phyloP scores from a whole-genome alignment of 2,888 invertebrate genomes.

The Zeuzera pyrina region DNA sequence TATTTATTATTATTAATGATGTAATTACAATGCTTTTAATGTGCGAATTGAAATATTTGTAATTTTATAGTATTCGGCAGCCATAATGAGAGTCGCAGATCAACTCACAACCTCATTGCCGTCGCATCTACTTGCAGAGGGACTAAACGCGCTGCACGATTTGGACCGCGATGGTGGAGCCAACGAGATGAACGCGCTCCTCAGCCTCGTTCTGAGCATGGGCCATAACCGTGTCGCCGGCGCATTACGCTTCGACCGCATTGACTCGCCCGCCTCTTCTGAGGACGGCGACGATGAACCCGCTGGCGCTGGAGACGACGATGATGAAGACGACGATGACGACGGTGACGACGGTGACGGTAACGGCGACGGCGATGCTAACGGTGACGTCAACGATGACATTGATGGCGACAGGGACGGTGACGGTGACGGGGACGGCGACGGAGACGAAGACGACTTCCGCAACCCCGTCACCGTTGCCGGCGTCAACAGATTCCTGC shows the following conservation, averaged over 20 bases:
- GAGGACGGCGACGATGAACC: slow-evolving; percentile 8
- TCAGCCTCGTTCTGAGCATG: slow-evolving; percentile 60
- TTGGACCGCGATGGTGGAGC: slow-evolving; percentile 48
- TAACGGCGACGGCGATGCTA: slow-evolving; percentile 3
- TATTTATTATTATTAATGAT: too few relatives aligned
- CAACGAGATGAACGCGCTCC: slow-evolving; percentile 64
- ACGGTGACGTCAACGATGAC: too few relatives aligned
- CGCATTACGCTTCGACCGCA: slow-evolving; percentile 35
- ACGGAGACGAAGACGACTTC: slow-evolving; percentile 4
- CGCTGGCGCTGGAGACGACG: slow-evolving; percentile 7
- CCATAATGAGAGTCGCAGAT: too few relatives aligned
- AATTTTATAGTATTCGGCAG: too few relatives aligned
- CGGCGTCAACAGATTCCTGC: too few relatives aligned
- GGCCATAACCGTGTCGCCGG: slow-evolving; percentile 56
- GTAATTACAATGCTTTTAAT: too few relatives aligned
- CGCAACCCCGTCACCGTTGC: too few relatives aligned
- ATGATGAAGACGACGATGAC: slow-evolving; percentile 7
- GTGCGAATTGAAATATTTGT: too few relatives aligned
- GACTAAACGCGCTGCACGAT: slow-evolving; percentile 45
- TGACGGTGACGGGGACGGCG: slow-evolving; percentile 7
- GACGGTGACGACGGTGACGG: slow-evolving; percentile 8
- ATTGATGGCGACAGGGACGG: slow-evolving; percentile 7
- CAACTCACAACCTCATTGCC: too few relatives aligned
- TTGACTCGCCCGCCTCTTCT: slow-evolving; percentile 14
- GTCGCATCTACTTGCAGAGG: slow-evolving; percentile 27